Conservation (phyloP, 2,888 invertebrate genomes). For the Elmis aenea region DNA sequence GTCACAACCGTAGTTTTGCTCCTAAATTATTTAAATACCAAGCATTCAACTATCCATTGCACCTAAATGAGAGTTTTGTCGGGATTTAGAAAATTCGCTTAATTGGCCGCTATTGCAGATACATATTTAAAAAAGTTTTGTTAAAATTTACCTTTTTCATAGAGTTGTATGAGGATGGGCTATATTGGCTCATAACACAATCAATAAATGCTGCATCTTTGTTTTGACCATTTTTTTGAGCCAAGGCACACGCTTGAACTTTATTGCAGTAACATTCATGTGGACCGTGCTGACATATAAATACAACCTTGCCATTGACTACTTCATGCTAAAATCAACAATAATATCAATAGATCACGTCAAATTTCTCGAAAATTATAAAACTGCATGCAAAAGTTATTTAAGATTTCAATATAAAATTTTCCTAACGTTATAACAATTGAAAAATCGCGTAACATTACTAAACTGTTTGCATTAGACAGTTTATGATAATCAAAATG, state of each 20-base stretch:
- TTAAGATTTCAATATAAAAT: too few relatives aligned
- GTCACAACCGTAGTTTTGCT: too few relatives aligned
- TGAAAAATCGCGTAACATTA: neutral
- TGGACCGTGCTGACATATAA: conserved; percentile 50
- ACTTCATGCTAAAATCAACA: conserved; percentile 10
- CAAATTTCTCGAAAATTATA: too few relatives aligned
- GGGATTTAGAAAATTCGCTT: too few relatives aligned
- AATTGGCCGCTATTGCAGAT: too few relatives aligned
- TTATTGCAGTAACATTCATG: conserved; percentile 51
- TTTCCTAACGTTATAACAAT: neutral
- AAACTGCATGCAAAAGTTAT: too few relatives aligned
- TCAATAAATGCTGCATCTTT: conserved; percentile 36
- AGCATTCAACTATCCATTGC: too few relatives aligned
- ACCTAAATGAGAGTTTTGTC: too few relatives aligned
- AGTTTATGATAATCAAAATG: too few relatives aligned
- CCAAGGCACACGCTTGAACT: conserved; percentile 49
- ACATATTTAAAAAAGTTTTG: too few relatives aligned
- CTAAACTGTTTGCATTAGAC: too few relatives aligned
- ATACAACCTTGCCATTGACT: conserved; percentile 33
- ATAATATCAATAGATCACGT: neutral
- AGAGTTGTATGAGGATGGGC: conserved; percentile 20
- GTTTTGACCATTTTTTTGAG: conserved; percentile 34
- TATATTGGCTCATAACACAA: conserved; percentile 42
- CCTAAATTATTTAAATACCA: too few relatives aligned
- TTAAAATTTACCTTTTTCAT: conserved; percentile 25